A percentile compares a stretch with the other conserved stretches of the same genome.
Evolutionary conservation across 1,140 invertebrate species (phyloP).

Genomic region (Lasaia peninsularis): DNA sequence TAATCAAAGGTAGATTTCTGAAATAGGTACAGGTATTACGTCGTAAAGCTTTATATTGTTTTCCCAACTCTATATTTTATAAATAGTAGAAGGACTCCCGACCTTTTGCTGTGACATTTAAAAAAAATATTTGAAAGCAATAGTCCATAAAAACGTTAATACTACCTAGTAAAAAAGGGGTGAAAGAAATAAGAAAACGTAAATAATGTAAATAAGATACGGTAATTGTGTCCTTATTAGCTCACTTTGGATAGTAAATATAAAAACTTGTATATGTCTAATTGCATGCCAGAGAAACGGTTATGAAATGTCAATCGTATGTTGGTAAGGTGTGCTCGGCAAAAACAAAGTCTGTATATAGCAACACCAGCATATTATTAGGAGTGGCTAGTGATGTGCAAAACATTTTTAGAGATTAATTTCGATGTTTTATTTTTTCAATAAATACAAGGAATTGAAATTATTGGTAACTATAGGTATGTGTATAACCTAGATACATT

Average conservation of each 20-base stretch:
- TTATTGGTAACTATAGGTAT: background rate
- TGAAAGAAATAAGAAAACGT: constrained; percentile 2
- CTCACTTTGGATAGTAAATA: background rate
- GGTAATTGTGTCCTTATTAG: constrained; percentile 3
- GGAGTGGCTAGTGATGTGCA: background rate
- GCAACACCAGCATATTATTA: background rate
- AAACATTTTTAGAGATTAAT: background rate
- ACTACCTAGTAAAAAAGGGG: background rate
- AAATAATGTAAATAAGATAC: constrained; percentile 11
- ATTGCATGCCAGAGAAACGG: constrained; percentile 4
- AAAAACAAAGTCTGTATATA: background rate
- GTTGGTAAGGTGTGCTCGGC: background rate
- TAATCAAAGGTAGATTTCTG: too few relatives aligned
- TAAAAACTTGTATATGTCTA: constrained; percentile 2
- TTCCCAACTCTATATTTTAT: too few relatives aligned
- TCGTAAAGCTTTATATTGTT: too few relatives aligned
- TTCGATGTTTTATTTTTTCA: background rate
- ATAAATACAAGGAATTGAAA: too few relatives aligned
- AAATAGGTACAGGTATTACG: too few relatives aligned
- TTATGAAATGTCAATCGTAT: constrained; percentile 10
- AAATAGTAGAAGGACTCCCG: too few relatives aligned
- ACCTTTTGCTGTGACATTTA: too few relatives aligned
- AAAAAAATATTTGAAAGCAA: too few relatives aligned
- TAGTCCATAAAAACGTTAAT: too few relatives aligned
- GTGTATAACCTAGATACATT: too few relatives aligned